phyloP scores from a whole-genome alignment of 2,797 vertebrate species.

The Triplophysa yarkandensis region DNA sequence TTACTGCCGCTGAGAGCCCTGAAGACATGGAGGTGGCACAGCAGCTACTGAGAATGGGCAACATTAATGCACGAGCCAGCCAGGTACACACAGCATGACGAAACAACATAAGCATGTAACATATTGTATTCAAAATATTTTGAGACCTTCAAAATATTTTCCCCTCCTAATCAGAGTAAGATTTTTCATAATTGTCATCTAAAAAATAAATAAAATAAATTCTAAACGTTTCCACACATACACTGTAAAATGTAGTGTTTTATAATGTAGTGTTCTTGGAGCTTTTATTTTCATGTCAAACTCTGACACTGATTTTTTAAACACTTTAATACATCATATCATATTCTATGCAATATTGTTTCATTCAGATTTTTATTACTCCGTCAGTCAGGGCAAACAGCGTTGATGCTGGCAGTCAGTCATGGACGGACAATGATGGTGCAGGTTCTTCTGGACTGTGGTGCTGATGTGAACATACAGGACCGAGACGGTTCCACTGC shows the following conservation, averaged over 20 bases:
- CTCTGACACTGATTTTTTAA: too few species aligned
- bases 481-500: conserved; percentile 87
- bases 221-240: background rate
- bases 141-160: too few species aligned
- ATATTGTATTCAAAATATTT: too few species aligned
- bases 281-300: too few species aligned
- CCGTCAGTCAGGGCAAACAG: conserved; percentile 85
- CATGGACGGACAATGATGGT: conserved; percentile 93
- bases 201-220: background rate
- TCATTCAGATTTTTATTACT: conserved; percentile 12
- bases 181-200: background rate
- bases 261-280: too few species aligned
- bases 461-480: conserved; percentile 86
- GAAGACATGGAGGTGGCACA: conserved; percentile 93
- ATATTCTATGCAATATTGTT: background rate
- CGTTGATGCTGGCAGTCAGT: conserved; percentile 92
- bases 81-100: conserved; percentile 78
- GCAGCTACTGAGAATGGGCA: conserved; percentile 85
- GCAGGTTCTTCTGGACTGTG: conserved; percentile 83
- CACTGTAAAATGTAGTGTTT: background rate
- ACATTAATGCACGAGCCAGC: conserved; percentile 87
- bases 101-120: background rate
- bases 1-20: conserved; percentile 83
- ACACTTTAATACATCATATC: background rate
- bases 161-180: too few species aligned